These are phyloP conservation scores for Chaetops frenatus DNA, from an alignment of 2,113 vertebrate species.

Conservation along the genomic window DNA sequence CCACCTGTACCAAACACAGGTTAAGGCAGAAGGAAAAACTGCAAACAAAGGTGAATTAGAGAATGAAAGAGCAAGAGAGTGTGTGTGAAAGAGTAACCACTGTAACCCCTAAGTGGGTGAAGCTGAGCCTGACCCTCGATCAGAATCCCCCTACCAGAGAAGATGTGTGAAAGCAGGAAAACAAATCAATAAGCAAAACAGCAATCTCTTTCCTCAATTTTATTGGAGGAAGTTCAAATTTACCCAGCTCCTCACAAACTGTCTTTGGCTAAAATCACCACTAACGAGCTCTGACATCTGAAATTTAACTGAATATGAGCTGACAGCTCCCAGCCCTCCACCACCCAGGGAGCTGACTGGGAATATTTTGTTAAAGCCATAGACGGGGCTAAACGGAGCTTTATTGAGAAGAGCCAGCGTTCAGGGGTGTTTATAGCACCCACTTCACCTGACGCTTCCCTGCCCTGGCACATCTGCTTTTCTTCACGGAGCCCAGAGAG, in stretches of 20 bases:
- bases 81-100: not conserved
- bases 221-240: slow-evolving; percentile 70
- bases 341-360: slow-evolving; percentile 72
- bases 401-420: slow-evolving; percentile 65
- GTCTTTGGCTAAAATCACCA: slow-evolving; percentile 74
- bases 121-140: slow-evolving; percentile 8
- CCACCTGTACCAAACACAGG: not conserved
- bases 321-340: slow-evolving; percentile 69
- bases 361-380: slow-evolving; percentile 60
- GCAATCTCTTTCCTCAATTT: slow-evolving; percentile 64
- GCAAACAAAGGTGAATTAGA: not conserved
- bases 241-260: slow-evolving; percentile 53
- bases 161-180: slow-evolving; percentile 54
- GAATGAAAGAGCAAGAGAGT: not conserved
- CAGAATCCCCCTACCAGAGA: not conserved
- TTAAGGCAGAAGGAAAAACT: not conserved
- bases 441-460: slow-evolving; percentile 59
- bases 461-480: slow-evolving; percentile 49
- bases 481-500: slow-evolving; percentile 12
- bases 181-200: slow-evolving; percentile 51
- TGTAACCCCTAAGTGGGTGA: slow-evolving; percentile 24
- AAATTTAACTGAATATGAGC: slow-evolving; percentile 67
- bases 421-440: slow-evolving; percentile 46
- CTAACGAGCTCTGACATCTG: slow-evolving; percentile 74
- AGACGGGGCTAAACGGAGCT: not conserved